These are phyloP conservation scores for Nothobranchius kuhntae DNA, from an alignment of 2,113 vertebrate genomes.

Conservation along the genomic window DNA sequence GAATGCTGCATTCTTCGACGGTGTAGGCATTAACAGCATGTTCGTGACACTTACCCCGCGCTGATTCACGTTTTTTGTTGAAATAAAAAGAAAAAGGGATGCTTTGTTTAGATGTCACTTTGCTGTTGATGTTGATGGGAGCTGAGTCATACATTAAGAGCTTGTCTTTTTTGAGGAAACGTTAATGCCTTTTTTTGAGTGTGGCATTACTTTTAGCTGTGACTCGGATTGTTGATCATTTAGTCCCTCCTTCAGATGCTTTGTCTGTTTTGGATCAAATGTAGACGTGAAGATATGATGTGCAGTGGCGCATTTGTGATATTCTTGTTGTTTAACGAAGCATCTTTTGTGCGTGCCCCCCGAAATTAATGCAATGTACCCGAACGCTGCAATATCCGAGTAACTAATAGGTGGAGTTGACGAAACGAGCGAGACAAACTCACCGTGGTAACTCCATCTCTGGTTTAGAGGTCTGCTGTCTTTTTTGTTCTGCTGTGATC, in stretches of 20 bases:
- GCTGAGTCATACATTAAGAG: conserved; percentile 15
- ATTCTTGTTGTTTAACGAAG: too few relatives aligned
- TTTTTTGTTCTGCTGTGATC: too few relatives aligned
- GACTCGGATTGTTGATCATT: neutral
- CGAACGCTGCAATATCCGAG: too few relatives aligned
- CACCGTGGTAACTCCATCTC: too few relatives aligned
- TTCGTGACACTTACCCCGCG: neutral
- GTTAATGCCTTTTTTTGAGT: conserved; percentile 12
- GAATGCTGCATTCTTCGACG: conserved; percentile 3
- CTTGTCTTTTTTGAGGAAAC: conserved; percentile 17
- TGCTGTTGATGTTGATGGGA: conserved; percentile 2
- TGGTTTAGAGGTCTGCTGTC: too few relatives aligned
- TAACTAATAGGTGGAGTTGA: too few relatives aligned
- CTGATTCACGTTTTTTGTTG: neutral
- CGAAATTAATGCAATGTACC: too few relatives aligned
- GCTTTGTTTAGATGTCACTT: neutral
- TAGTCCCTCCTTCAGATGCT: neutral
- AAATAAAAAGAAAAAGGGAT: neutral
- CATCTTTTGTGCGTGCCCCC: too few relatives aligned
- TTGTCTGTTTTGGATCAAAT: too few relatives aligned
- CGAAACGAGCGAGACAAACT: too few relatives aligned
- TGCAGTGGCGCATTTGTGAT: too few relatives aligned
- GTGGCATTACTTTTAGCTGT: neutral
- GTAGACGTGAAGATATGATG: too few relatives aligned
- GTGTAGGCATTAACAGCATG: neutral